Conservation (phyloP, 2,888 invertebrate species). For the Camponotus fellah region DNA sequence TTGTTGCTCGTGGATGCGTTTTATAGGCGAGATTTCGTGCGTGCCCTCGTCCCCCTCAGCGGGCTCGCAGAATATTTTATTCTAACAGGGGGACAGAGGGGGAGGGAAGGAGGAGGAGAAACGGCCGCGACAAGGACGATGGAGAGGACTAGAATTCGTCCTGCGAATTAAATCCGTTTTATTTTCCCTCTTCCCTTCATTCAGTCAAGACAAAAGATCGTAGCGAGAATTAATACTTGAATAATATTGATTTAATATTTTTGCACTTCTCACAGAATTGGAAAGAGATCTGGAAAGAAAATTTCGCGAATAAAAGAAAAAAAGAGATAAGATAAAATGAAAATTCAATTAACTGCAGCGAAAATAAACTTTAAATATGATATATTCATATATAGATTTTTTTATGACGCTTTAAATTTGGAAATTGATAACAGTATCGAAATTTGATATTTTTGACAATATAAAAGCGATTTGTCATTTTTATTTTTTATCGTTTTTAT, state of each 20-base stretch:
- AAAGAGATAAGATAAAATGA: background rate
- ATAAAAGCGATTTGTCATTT: background rate
- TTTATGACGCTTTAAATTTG: background rate
- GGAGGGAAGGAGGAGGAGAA: constrained; percentile 17
- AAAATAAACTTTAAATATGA: no score
- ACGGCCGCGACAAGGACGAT: constrained; percentile 49
- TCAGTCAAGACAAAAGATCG: constrained; percentile 62
- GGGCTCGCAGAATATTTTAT: constrained; percentile 68
- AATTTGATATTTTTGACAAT: background rate
- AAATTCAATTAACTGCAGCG: background rate
- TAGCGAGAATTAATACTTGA: background rate
- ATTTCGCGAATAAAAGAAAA: background rate
- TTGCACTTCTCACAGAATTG: background rate
- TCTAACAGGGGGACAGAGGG: constrained; percentile 18
- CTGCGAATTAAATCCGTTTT: constrained; percentile 69
- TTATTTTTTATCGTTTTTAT: background rate
- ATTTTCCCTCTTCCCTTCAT: constrained; percentile 5
- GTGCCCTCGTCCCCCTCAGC: constrained; percentile 34
- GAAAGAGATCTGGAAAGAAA: background rate
- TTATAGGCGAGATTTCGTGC: constrained; percentile 45
- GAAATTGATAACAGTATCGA: background rate
- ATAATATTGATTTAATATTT: background rate
- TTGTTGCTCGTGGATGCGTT: constrained; percentile 60
- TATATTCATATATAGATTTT: background rate
- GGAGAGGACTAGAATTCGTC: constrained; percentile 47